These are phyloP conservation scores for Nemotelus pantherinus DNA, from an alignment of 2,888 invertebrate genomes.

Conservation along the genomic window DNA sequence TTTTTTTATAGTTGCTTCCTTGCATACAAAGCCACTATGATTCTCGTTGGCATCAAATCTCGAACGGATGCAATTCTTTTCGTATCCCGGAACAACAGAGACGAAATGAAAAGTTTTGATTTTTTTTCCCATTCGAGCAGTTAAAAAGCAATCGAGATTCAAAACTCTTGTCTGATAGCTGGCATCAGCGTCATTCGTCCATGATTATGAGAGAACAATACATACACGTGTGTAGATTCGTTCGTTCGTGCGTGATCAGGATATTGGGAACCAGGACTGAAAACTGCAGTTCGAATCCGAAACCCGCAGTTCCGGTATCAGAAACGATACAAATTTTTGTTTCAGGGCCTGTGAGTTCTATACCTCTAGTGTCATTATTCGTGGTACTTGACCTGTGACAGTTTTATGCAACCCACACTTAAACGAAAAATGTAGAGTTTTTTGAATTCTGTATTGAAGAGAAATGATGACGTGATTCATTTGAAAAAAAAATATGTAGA, in stretches of 20 bases:
- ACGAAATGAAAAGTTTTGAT: slow-evolving; percentile 36
- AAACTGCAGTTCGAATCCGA: background rate
- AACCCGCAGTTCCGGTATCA: background rate
- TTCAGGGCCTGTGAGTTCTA: slow-evolving; percentile 28
- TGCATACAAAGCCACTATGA: slow-evolving; percentile 2
- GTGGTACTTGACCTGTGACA: too few relatives aligned
- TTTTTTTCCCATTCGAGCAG: slow-evolving; percentile 7
- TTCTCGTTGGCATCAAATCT: slow-evolving; percentile 13
- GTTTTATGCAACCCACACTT: too few relatives aligned
- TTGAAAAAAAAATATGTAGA: background rate
- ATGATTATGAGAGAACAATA: slow-evolving; percentile 35
- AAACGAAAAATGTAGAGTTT: too few relatives aligned
- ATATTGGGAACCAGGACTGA: background rate
- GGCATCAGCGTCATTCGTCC: slow-evolving; percentile 18
- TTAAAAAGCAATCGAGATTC: slow-evolving; percentile 11
- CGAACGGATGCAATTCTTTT: slow-evolving; percentile 37
- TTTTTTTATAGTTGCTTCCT: background rate
- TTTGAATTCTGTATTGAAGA: background rate
- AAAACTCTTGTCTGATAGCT: slow-evolving; percentile 34
- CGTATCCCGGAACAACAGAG: slow-evolving; percentile 18
- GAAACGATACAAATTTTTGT: slow-evolving; percentile 23
- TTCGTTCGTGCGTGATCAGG: background rate
- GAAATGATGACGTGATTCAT: background rate
- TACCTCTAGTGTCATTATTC: background rate
- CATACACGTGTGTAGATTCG: background rate